These are phyloP conservation scores for Drosophila willistoni DNA, from an alignment of 1,140 invertebrate genomes.

Conservation along the genomic window DNA sequence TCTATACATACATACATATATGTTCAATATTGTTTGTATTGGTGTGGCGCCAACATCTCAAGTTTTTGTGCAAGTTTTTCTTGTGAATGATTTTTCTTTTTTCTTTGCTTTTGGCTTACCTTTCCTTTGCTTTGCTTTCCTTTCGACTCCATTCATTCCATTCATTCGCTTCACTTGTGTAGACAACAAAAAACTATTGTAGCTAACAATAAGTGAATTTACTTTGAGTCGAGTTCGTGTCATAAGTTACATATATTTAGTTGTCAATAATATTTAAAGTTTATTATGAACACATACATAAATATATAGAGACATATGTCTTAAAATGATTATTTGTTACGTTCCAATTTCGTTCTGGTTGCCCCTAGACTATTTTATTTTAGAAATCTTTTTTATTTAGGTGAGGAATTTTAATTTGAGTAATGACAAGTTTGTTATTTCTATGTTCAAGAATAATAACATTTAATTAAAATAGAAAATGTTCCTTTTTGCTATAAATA, in stretches of 20 bases:
- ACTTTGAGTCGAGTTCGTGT: not conserved
- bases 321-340: too few species aligned
- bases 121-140: constrained; percentile 3
- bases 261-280: not conserved
- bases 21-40: constrained; percentile 1
- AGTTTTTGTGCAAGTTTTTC: constrained; percentile 66
- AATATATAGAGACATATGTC: too few species aligned
- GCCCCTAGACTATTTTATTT: too few species aligned
- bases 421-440: too few species aligned
- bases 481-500: too few species aligned
- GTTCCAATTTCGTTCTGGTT: too few species aligned
- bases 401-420: too few species aligned
- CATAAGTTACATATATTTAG: not conserved
- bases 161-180: constrained; percentile 5
- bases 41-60: constrained; percentile 51
- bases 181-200: not conserved
- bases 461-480: too few species aligned
- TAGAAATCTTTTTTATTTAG: too few species aligned
- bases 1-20: not conserved
- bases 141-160: not conserved
- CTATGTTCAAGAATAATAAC: too few species aligned
- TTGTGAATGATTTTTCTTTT: constrained; percentile 50
- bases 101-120: constrained; percentile 48
- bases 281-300: not conserved
- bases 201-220: constrained; percentile 1